Percentiles rank a stretch among this genome's conserved stretches.
phyloP scores from a whole-genome alignment of 2,888 invertebrate genomes.

The Ernsta delagoae region DNA sequence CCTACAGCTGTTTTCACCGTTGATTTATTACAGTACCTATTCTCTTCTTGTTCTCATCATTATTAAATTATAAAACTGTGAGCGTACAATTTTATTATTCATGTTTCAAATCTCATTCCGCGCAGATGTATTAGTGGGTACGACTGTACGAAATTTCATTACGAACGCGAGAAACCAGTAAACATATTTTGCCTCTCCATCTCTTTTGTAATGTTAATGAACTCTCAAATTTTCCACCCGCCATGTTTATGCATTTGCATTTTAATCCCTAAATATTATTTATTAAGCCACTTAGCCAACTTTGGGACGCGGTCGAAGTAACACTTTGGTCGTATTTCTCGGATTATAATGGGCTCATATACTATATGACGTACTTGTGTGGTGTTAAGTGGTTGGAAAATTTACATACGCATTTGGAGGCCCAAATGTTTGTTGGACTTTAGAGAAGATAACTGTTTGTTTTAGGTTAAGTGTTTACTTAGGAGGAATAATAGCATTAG shows the following conservation, averaged over 20 bases:
- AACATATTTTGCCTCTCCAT: slow-evolving; percentile 29
- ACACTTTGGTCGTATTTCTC: slow-evolving; percentile 28
- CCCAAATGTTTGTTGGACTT: slow-evolving; percentile 9
- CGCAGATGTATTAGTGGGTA: slow-evolving; percentile 8
- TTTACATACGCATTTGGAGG: slow-evolving; percentile 27
- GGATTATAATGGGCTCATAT: slow-evolving; percentile 26
- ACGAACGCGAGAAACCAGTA: slow-evolving; percentile 23
- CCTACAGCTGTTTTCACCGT: background rate
- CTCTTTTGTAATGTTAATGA: slow-evolving; percentile 37
- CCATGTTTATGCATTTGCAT: slow-evolving; percentile 36
- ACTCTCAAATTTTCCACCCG: slow-evolving; percentile 35
- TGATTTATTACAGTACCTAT: background rate
- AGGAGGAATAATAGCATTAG: slow-evolving; percentile 2
- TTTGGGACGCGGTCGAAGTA: slow-evolving; percentile 29
- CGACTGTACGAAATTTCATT: slow-evolving; percentile 22
- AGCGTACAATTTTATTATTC: slow-evolving; percentile 7
- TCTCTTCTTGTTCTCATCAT: background rate
- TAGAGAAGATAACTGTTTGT: slow-evolving; percentile 13
- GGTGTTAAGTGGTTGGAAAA: slow-evolving; percentile 21
- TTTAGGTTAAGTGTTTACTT: slow-evolving; percentile 6
- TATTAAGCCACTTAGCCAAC: slow-evolving; percentile 35
- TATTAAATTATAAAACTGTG: background rate
- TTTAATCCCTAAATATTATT: slow-evolving; percentile 36
- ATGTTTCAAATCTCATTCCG: background rate
- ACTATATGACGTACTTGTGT: slow-evolving; percentile 11